Base-by-base conservation (phyloP, 1,140 invertebrate species). In the Conopomorpha cramerella region DNA sequence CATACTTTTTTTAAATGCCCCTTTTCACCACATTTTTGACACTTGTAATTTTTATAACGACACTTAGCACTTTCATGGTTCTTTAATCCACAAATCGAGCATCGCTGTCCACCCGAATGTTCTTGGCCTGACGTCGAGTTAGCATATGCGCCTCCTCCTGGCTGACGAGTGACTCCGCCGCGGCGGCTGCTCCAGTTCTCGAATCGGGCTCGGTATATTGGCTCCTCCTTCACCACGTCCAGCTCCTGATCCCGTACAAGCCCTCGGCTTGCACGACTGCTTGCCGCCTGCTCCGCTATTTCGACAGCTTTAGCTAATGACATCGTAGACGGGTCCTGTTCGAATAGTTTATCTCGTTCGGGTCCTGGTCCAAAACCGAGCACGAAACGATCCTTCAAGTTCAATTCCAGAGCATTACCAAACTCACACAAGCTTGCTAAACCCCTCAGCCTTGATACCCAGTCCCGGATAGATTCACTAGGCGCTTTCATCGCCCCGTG, bases 1-100 rank as follows among this genome's bases (percentile, higher is more conserved):
- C 35, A 37, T 3, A 37, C 35, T 23, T 37, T 37, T n/a, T 30
- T 30, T 30, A 37, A 26, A 30, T 37, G 35, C 1, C 35, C 35
- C 19, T 18, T 18, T 19, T 7, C 12, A 13, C 12, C 11, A n/a
- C 35, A 37, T 28, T 37, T 37, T 30, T 18, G 28, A 13, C 35
- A 37, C 16, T 23, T 30, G 10, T 30, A 37, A 23, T 2, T 30
- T 19, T 37, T 37, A 13, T 19, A 37, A 10, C 27, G 3, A 12
- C 35, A 37, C 16, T 23, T 18, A 11, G 17, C 28, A 23, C 8
- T 2, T 2, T 8, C 8, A 30, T 37, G 35, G 13, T 18, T 19
- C 14, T 30, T 30, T 8, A 37, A 3, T 2, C 35, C 35, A 15
- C 35, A 37, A 1, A 37, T 28, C 1, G 1, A 2, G 10, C 35